Conservation (phyloP, 2,797 vertebrate genomes). For the Sebastes minor region DNA sequence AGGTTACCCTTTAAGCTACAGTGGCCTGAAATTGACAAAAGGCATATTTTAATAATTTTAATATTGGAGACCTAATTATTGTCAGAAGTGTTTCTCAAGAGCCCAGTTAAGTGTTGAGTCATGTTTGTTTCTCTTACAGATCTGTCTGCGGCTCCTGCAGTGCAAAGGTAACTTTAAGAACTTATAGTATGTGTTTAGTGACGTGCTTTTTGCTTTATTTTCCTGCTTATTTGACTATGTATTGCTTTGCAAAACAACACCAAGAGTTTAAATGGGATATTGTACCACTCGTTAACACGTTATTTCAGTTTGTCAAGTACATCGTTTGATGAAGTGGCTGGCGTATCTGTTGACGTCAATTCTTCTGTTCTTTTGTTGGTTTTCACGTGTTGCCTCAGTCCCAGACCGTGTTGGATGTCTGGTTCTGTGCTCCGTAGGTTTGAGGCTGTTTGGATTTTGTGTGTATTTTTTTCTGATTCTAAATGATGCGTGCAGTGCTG, state of each 20-base stretch:
- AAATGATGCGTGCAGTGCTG: not conserved
- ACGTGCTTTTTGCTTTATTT: not conserved
- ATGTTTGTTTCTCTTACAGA: conserved; percentile 70
- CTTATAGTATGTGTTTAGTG: not conserved
- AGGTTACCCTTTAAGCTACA: too few species aligned
- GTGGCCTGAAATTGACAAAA: too few species aligned
- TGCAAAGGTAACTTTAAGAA: conserved; percentile 85
- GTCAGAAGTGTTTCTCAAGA: not conserved
- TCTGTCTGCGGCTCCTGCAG: conserved; percentile 92
- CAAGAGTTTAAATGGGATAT: not conserved
- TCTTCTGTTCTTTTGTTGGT: conserved; percentile 40
- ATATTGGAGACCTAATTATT: not conserved
- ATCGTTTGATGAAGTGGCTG: not conserved
- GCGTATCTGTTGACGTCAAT: conserved; percentile 33
- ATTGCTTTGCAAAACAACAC: not conserved
- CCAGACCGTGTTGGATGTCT: conserved; percentile 65
- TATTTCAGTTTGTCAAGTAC: not conserved
- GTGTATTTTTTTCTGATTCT: conserved; percentile 23
- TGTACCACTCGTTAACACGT: not conserved
- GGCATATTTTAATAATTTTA: not conserved
- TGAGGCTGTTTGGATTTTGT: conserved; percentile 36
- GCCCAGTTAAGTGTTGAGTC: not conserved
- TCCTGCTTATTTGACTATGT: not conserved
- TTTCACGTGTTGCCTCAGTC: conserved; percentile 52
- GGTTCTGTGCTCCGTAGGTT: conserved; percentile 69